These are phyloP conservation scores for Trimorus sp. DNA, from an alignment of 2,888 invertebrate genomes.

Conservation along the genomic window DNA sequence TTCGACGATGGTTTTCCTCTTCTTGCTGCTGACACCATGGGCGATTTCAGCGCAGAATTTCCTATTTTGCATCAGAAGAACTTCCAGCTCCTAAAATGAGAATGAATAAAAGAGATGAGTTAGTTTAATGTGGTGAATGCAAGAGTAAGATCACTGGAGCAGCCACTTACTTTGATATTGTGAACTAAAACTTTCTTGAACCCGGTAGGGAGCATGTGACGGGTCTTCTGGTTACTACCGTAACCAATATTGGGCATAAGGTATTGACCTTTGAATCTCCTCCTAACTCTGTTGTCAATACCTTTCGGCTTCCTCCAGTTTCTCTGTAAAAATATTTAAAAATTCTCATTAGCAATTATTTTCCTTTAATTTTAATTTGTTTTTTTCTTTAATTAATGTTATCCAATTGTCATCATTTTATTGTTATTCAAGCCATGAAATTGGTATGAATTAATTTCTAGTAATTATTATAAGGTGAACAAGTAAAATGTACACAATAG, in stretches of 20 bases:
- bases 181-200: conserved; percentile 97
- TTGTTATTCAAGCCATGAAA: too few species aligned
- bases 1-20: conserved; percentile 97
- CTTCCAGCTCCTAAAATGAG: conserved; percentile 48
- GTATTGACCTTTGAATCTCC: conserved; percentile 99
- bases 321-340: conserved; percentile 83
- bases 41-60: conserved; percentile 51
- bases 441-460: too few species aligned
- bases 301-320: conserved; percentile 99
- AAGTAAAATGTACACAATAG: too few species aligned
- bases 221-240: conserved; percentile 96
- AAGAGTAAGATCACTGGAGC: background rate
- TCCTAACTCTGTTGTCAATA: conserved; percentile 99
- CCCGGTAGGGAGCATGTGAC: conserved; percentile 98
- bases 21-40: conserved; percentile 98
- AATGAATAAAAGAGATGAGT: background rate
- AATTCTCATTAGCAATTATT: background rate
- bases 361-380: background rate
- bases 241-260: conserved; percentile 99
- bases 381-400: background rate
- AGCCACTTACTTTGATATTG: conserved; percentile 87
- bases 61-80: conserved; percentile 44
- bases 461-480: too few species aligned
- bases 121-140: too few species aligned
- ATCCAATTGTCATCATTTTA: too few species aligned